phyloP scores from a whole-genome alignment of 1,140 invertebrate species.

The Procambarus virginalis region DNA sequence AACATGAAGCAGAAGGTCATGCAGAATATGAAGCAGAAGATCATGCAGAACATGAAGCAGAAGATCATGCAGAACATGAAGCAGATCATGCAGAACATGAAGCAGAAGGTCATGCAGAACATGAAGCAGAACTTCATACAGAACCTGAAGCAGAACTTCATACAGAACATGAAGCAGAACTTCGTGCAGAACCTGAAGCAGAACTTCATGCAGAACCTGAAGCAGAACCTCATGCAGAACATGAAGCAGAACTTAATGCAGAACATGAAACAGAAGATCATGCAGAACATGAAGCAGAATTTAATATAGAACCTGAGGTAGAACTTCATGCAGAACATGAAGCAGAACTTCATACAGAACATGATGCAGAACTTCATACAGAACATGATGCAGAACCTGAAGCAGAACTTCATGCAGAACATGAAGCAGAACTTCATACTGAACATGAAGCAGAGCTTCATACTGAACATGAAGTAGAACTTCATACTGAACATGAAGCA shows the following conservation, averaged over 20 bases:
- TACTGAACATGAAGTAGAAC: not conserved
- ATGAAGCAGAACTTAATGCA: no score
- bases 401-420: not conserved
- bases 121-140: no score
- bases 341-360: not conserved
- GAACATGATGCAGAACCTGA: not conserved
- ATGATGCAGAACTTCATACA: not conserved
- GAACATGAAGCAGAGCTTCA: not conserved
- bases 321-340: not conserved
- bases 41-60: not conserved
- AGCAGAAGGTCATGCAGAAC: no score
- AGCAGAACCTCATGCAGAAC: no score
- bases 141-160: no score
- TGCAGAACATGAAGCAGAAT: not conserved
- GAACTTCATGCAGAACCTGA: no score
- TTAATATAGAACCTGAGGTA: not conserved
- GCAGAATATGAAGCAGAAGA: not conserved
- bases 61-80: not conserved
- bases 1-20: not conserved
- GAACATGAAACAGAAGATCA: not conserved
- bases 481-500: not conserved
- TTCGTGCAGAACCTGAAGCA: no score
- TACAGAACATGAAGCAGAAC: no score
- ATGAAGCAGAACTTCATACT: not conserved
- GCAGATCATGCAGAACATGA: not conserved